These are phyloP conservation scores for Drosophila anomelani DNA, from an alignment of 2,888 invertebrate genomes.

Conservation along the genomic window DNA sequence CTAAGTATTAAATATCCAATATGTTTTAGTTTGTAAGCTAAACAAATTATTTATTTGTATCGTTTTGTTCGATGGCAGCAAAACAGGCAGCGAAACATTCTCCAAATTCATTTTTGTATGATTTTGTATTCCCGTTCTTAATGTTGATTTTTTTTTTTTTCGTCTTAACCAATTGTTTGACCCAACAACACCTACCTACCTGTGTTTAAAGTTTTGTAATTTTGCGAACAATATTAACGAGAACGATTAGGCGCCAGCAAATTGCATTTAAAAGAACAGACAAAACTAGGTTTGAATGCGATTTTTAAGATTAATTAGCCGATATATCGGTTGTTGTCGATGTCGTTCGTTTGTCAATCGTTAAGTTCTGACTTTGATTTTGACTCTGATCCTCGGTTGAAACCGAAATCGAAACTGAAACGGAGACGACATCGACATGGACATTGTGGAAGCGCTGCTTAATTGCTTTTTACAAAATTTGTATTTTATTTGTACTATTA, in stretches of 20 bases:
- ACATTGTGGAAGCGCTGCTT: constrained; percentile 56
- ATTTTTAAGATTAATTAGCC: constrained; percentile 6
- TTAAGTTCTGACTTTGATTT: constrained; percentile 17
- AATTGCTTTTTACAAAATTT: constrained; percentile 45
- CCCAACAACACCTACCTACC: too few species aligned
- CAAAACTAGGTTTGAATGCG: not conserved
- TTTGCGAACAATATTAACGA: not conserved
- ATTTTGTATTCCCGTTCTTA: constrained; percentile 28
- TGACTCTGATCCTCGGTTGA: constrained; percentile 15
- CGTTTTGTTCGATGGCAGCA: constrained; percentile 27
- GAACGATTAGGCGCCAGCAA: constrained; percentile 17
- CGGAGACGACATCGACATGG: constrained; percentile 31
- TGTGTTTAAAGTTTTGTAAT: constrained; percentile 1
- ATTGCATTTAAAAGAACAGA: constrained; percentile 32
- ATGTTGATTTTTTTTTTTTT: constrained; percentile 10
- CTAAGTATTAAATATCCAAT: constrained; percentile 78
- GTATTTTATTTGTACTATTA: constrained; percentile 52
- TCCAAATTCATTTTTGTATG: constrained; percentile 2
- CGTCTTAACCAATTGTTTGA: too few species aligned
- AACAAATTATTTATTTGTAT: constrained; percentile 72
- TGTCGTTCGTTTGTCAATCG: not conserved
- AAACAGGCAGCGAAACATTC: constrained; percentile 17
- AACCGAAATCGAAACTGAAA: constrained; percentile 36
- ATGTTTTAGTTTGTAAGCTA: constrained; percentile 69
- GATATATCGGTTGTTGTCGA: not conserved